A percentile compares a stretch with the other conserved stretches of the same genome.
Conservation (phyloP, 2,888 invertebrate genomes). For the Strigamia crassipes region DNA sequence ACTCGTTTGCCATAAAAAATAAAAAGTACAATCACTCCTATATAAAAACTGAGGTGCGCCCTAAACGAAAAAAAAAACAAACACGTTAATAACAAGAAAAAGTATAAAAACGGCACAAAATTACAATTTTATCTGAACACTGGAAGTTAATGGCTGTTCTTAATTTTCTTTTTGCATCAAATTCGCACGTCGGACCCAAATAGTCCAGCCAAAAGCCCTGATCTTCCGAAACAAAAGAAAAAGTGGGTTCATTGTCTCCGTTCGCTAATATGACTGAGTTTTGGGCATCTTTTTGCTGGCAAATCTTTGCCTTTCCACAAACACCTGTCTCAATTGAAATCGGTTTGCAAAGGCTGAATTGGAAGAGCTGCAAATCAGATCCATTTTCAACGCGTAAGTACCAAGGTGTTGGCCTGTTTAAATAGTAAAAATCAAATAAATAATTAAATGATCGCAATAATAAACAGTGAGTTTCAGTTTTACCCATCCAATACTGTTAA, state of each 20-base stretch:
- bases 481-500: constrained; percentile 39
- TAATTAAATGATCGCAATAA: neutral
- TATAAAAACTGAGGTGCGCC: constrained; percentile 45
- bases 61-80: constrained; percentile 4
- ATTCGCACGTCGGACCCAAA: neutral
- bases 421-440: neutral
- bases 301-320: neutral
- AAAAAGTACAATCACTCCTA: constrained; percentile 53
- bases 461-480: neutral
- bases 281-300: neutral
- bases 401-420: constrained; percentile 27
- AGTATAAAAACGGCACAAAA: neutral
- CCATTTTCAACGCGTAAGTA: constrained; percentile 39
- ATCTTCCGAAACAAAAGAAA: neutral
- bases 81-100: neutral
- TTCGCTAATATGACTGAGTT: neutral
- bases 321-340: neutral
- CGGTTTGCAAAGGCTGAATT: constrained; percentile 44
- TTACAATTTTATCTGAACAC: constrained; percentile 4
- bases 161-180: neutral
- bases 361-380: constrained; percentile 1
- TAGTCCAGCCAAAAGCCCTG: constrained; percentile 21
- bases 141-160: neutral
- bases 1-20: constrained; percentile 57
- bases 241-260: neutral